Evolutionary conservation across 2,797 vertebrate species (phyloP).

Genomic region (Lithobates sylvaticus): DNA sequence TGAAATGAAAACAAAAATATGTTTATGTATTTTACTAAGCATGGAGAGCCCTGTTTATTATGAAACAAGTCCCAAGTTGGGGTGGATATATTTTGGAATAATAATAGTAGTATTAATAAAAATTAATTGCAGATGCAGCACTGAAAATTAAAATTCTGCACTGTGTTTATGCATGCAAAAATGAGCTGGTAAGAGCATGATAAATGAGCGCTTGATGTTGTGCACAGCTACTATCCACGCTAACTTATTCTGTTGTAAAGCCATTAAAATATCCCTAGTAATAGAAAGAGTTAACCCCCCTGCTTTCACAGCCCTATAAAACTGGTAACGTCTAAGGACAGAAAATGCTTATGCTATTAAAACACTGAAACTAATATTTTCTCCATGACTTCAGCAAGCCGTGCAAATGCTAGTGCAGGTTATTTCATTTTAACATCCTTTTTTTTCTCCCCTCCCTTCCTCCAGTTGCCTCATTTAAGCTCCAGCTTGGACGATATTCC

Average conservation of each 20-base stretch:
- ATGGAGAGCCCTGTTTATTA: too few relatives aligned
- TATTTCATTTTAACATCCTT: not conserved
- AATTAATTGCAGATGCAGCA: not conserved
- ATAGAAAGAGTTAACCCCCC: not conserved
- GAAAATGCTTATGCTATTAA: conserved; percentile 8
- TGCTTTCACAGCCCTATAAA: not conserved
- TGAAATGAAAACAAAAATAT: too few relatives aligned
- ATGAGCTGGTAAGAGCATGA: not conserved
- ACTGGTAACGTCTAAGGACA: not conserved
- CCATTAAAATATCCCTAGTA: not conserved
- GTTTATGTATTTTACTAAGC: too few relatives aligned
- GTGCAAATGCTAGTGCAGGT: not conserved
- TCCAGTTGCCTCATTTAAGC: conserved; percentile 44
- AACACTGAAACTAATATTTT: not conserved
- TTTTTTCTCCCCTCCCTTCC: not conserved
- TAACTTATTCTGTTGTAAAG: not conserved
- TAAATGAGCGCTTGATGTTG: not conserved
- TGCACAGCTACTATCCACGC: not conserved
- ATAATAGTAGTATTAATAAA: too few relatives aligned
- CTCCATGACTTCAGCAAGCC: not conserved
- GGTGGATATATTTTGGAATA: too few relatives aligned
- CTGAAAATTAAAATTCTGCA: too few relatives aligned
- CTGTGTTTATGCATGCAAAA: not conserved
- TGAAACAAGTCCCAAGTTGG: too few relatives aligned
- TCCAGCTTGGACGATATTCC: conserved; percentile 29